Evolutionary conservation across 2,113 vertebrate genomes (phyloP).

Genomic region (Hypanus sabinus): DNA sequence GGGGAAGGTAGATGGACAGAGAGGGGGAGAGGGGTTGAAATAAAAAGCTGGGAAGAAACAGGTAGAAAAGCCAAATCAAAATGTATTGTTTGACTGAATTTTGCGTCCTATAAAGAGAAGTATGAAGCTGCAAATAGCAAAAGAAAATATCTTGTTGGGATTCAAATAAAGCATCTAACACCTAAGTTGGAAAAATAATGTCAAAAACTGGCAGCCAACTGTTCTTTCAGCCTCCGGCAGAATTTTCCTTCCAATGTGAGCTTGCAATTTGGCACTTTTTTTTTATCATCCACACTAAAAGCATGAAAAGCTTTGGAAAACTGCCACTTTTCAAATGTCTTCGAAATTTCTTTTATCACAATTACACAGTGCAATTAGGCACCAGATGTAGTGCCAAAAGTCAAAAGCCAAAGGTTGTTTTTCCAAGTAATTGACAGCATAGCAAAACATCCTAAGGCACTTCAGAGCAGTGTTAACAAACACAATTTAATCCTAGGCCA

Average conservation of each 20-base stretch:
- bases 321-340: constrained; percentile 10
- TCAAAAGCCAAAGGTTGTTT: neutral
- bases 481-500: no score
- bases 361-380: constrained; percentile 1
- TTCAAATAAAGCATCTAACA: neutral
- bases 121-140: neutral
- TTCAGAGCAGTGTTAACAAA: no score
- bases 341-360: constrained; percentile 23
- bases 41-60: no score
- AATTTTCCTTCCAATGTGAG: neutral
- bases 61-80: neutral
- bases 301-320: constrained; percentile 3
- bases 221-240: neutral
- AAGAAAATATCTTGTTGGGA: no score
- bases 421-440: neutral
- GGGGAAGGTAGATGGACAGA: no score
- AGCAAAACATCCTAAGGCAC: no score
- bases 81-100: neutral
- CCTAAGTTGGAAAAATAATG: neutral
- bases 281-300: neutral
- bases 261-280: neutral
- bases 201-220: neutral
- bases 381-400: constrained; percentile 18
- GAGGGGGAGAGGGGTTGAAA: no score
- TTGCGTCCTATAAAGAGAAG: neutral